Percentiles rank a stretch among this genome's conserved stretches.
These are phyloP conservation scores for Sciurus niger DNA, from an alignment of 2,113 vertebrate genomes.

Conservation along the genomic window DNA sequence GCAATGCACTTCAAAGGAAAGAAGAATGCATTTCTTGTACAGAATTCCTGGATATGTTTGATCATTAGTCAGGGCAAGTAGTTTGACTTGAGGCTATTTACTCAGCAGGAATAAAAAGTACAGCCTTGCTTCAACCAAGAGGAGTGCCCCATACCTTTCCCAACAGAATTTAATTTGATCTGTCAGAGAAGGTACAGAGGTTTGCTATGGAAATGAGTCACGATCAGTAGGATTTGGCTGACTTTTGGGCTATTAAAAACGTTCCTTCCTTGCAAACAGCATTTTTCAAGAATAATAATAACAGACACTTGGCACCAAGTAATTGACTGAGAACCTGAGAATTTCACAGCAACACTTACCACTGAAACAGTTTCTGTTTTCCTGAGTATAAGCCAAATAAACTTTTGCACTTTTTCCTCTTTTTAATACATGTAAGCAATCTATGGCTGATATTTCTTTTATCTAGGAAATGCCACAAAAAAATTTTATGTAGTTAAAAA, in stretches of 20 bases:
- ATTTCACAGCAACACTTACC: constrained; percentile 48
- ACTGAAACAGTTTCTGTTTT: constrained; percentile 57
- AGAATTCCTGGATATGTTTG: constrained; percentile 82
- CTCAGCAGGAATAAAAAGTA: constrained; percentile 79
- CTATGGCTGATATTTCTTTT: constrained; percentile 15
- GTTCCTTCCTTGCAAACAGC: not conserved
- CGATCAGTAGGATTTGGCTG: constrained; percentile 60
- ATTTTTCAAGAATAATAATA: constrained; percentile 69
- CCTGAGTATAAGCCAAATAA: not conserved
- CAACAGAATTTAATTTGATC: constrained; percentile 75
- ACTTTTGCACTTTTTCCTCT: not conserved
- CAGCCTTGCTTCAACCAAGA: constrained; percentile 66
- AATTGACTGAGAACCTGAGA: constrained; percentile 31
- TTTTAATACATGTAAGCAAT: not conserved
- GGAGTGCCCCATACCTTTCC: constrained; percentile 49
- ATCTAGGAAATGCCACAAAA: constrained; percentile 41
- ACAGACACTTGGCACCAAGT: constrained; percentile 40
- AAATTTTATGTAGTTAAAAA: constrained; percentile 44
- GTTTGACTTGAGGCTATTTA: constrained; percentile 84
- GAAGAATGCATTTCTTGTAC: constrained; percentile 79
- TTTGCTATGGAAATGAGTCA: constrained; percentile 71
- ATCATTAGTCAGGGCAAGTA: constrained; percentile 85
- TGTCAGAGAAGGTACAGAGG: constrained; percentile 67
- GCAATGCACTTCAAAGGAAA: constrained; percentile 80
- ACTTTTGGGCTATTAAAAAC: constrained; percentile 66